phyloP scores from a whole-genome alignment of 2,888 invertebrate genomes.

The Melanchra persicariae region DNA sequence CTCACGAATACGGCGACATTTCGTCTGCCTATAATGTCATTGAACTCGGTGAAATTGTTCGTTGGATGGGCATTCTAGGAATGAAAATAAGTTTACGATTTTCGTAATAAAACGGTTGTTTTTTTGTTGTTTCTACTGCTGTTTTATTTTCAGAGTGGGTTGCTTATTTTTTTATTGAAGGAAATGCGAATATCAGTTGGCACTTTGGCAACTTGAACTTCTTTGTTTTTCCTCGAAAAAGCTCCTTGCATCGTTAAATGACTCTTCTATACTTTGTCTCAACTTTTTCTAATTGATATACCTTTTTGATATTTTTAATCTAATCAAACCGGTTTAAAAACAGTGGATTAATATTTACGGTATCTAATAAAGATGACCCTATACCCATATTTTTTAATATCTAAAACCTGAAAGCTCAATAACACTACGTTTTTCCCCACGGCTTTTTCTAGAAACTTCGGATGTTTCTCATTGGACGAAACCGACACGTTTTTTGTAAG shows the following conservation, averaged over 20 bases:
- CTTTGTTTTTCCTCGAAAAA: neutral
- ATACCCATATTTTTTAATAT: neutral
- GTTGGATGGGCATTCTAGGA: slow-evolving; percentile 38
- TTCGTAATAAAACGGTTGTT: neutral
- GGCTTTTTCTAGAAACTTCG: slow-evolving; percentile 30
- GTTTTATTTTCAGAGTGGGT: no score
- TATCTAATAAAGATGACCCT: neutral
- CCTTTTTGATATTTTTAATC: neutral
- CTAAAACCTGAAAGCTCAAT: neutral
- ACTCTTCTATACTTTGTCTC: neutral
- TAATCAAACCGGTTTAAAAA: neutral
- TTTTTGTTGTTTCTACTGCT: no score
- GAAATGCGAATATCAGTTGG: no score
- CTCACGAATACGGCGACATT: slow-evolving; percentile 86
- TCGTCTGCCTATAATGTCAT: slow-evolving; percentile 82
- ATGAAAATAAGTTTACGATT: neutral
- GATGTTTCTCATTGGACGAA: slow-evolving; percentile 47
- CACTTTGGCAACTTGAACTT: no score
- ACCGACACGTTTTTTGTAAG: slow-evolving; percentile 57
- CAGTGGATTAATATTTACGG: neutral
- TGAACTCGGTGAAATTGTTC: slow-evolving; percentile 74
- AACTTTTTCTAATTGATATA: neutral
- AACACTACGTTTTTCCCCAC: slow-evolving; percentile 3
- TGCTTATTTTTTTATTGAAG: no score
- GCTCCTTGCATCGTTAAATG: neutral